Base-by-base conservation (phyloP, 2,888 invertebrate species). In the Bruchidius siliquastri region DNA sequence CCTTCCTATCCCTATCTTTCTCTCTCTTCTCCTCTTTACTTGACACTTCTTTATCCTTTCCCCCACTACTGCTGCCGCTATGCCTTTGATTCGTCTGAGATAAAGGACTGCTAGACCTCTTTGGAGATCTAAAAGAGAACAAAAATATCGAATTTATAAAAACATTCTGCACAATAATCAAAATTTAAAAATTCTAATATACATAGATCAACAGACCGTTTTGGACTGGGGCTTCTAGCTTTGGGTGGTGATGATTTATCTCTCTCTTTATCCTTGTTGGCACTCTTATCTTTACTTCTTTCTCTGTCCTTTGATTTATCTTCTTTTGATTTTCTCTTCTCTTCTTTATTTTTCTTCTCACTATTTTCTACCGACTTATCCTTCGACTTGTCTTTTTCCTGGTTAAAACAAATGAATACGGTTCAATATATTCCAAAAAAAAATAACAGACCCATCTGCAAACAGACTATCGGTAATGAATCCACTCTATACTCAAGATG, bases 251-350 rank as follows among this genome's bases (percentile, higher is more conserved):
- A 78, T 22, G 88, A 88, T 72, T 86, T 83, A 0, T 88, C 86
- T 71, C 86, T 83, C 78, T 89, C 89, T 10, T 86, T 83, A 0
- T 88, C 86, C 72, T 87, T 84, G 77, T 88, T 89, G 0, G 86
- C 84, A 66, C 79, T 81, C 78, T 88, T 89, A 2, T 90, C 89
- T 79, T 88, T 88, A 68, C 85, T 87, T 0, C 88, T 86, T 18
- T 89, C 89, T 22, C 88, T 87, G 22, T 90, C 90, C 79, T 89
- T 90, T 20, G 88, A 88, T 68, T 88, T 88, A 72, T 87, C 87
- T 22, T 85, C 85, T 49, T 87, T 87, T 76, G 87, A 84, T 72
- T 84, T 88, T 22, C 88, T 88, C 70, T 88, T 88, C 72, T 87
- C 87, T 30, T 85, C 85, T 22, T 88, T 88, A 75, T 86, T 83